phyloP scores from a whole-genome alignment of 2,888 invertebrate species.

The Thera obeliscata region DNA sequence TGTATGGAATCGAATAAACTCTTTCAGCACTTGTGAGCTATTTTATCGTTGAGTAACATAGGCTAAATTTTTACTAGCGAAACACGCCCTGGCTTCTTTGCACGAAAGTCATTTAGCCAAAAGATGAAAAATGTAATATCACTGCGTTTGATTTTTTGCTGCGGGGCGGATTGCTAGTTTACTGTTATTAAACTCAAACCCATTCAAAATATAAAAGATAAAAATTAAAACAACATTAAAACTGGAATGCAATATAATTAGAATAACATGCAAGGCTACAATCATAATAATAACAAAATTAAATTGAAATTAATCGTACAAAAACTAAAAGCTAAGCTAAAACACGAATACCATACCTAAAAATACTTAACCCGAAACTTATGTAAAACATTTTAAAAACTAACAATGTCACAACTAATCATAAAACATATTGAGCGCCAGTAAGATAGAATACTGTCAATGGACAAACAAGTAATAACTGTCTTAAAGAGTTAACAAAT shows the following conservation, averaged over 20 bases:
- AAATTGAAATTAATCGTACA: slow-evolving; percentile 31
- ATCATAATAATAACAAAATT: slow-evolving; percentile 24
- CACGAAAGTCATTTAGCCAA: too few relatives aligned
- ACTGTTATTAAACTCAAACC: slow-evolving; percentile 9
- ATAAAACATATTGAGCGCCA: neutral
- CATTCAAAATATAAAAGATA: slow-evolving; percentile 14
- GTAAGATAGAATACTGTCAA: neutral
- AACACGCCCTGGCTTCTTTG: too few relatives aligned
- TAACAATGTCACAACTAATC: slow-evolving; percentile 20
- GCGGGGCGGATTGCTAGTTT: neutral
- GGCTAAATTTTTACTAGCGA: too few relatives aligned
- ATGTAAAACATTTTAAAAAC: slow-evolving; percentile 57
- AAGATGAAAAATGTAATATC: too few relatives aligned
- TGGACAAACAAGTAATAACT: neutral
- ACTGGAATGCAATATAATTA: slow-evolving; percentile 35
- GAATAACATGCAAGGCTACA: slow-evolving; percentile 27
- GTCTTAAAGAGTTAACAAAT: neutral
- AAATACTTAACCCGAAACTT: slow-evolving; percentile 66
- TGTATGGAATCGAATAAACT: too few relatives aligned
- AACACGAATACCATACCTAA: slow-evolving; percentile 47
- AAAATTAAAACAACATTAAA: slow-evolving; percentile 24
- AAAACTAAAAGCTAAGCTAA: slow-evolving; percentile 33
- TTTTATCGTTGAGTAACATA: too few relatives aligned
- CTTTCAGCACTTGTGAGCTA: too few relatives aligned
- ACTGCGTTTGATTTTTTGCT: too few relatives aligned